Evolutionary conservation across 2,888 invertebrate genomes (phyloP).

Genomic region (Acronicta alni): DNA sequence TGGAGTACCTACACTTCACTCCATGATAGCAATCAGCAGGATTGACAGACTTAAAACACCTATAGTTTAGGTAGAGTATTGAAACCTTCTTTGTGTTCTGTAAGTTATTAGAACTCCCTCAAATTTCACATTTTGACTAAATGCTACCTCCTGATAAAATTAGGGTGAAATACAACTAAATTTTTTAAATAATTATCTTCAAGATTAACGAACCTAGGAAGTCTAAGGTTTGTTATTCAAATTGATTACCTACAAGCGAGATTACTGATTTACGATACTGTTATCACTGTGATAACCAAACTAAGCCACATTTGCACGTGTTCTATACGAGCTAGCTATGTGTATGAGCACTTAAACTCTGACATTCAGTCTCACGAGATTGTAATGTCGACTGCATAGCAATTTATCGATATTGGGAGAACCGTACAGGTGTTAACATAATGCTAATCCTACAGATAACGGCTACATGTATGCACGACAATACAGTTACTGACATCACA

Average conservation of each 20-base stretch:
- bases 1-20: no score
- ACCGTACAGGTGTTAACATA: constrained; percentile 29
- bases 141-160: no score
- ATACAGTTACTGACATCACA: constrained; percentile 38
- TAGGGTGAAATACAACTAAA: background rate
- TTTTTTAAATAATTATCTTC: background rate
- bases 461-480: constrained; percentile 32
- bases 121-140: no score
- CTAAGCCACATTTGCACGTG: constrained; percentile 10
- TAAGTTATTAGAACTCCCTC: no score
- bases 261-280: background rate
- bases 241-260: background rate
- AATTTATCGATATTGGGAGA: constrained; percentile 20
- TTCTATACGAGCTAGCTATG: constrained; percentile 4
- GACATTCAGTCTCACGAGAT: constrained; percentile 31
- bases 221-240: background rate
- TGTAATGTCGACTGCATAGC: constrained; percentile 25
- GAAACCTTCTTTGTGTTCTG: no score
- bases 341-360: constrained; percentile 20
- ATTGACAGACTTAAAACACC: no score
- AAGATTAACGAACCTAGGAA: background rate
- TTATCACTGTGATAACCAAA: constrained; percentile 5
- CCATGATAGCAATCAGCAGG: no score
- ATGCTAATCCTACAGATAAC: constrained; percentile 38
- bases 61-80: no score